Percentiles rank a stretch among this genome's conserved stretches.
Evolutionary conservation across 2,888 invertebrate species (phyloP).

Genomic region (Adelphocoris suturalis): DNA sequence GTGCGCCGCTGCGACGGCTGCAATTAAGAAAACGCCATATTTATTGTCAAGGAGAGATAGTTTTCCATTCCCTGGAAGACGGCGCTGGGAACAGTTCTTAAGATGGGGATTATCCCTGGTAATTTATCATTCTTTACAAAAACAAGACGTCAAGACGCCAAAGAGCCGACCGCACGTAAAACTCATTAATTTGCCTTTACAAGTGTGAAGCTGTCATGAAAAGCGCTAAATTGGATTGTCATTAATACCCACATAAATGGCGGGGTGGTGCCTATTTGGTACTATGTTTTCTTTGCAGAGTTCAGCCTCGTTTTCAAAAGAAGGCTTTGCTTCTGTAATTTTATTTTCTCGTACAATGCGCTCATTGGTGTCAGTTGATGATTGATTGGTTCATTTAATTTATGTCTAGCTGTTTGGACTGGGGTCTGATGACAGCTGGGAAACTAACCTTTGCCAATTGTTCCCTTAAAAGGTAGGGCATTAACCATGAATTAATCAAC

Average conservation of each 20-base stretch:
- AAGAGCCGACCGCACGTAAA: neutral
- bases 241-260: neutral
- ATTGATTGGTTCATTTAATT: no score
- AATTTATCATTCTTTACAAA: slow-evolving; percentile 11
- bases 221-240: slow-evolving; percentile 5
- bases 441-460: no score
- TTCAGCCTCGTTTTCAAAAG: neutral
- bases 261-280: neutral
- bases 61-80: neutral
- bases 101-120: neutral
- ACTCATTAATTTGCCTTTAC: slow-evolving; percentile 3
- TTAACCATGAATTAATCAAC: no score
- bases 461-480: no score
- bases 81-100: neutral
- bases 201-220: slow-evolving; percentile 1
- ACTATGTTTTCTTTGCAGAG: neutral
- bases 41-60: neutral
- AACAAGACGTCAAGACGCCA: slow-evolving; percentile 19
- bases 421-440: no score
- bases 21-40: no score
- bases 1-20: no score
- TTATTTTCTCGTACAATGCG: neutral
- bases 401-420: no score
- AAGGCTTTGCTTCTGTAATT: neutral
- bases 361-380: no score